Base-by-base conservation (phyloP, 2,888 invertebrate genomes). In the Amblyjoppa fuscipennis region DNA sequence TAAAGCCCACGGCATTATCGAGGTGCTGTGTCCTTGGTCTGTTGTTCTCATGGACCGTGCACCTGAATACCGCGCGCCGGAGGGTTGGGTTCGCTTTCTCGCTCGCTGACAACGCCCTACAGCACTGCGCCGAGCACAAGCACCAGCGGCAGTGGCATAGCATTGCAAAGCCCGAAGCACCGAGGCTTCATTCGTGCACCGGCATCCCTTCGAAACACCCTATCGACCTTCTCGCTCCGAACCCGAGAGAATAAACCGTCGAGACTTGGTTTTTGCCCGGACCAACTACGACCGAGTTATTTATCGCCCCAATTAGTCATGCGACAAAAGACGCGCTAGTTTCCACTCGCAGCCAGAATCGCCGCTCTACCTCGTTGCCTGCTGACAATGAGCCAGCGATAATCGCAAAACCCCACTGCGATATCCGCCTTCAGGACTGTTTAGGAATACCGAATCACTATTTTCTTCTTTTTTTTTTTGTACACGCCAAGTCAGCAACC, bases 281-380 rank as follows among this genome's bases (percentile, higher is more conserved):
- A 13, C 16, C 16, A 31, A 61, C 74, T 49, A 41, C 59, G 69
- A 45, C 61, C 87, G 81, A 78, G 88, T 92, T 92, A 91, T 92
- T 91, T 90, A 92, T 92, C 90, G 87, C 82, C 87, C 87, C 91
- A 90, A 92, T 92, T 92, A 92, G 91, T 92, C 91, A 90, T 88
- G 90, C 90, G 91, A 91, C 91, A 90, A 91, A 90, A 90, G 91
- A 90, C 90, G 91, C 81, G 89, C 89, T 90, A 88, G 89, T 89
- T 88, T 88, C 87, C 81, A 84, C 86, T 85, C 77, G 59, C 87
- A 84, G 76, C 86, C 90, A 87, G 51, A 80, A 78, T 81, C 73
- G 76, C 74, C 49, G 74, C 73, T 90, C 88, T 87, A 90, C 90
- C 89, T 85, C 88, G 88, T 83, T 88, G 88, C 85, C 45, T 87